These are phyloP conservation scores for Zosterops lateralis DNA, from an alignment of 2,113 vertebrate genomes.

Conservation along the genomic window DNA sequence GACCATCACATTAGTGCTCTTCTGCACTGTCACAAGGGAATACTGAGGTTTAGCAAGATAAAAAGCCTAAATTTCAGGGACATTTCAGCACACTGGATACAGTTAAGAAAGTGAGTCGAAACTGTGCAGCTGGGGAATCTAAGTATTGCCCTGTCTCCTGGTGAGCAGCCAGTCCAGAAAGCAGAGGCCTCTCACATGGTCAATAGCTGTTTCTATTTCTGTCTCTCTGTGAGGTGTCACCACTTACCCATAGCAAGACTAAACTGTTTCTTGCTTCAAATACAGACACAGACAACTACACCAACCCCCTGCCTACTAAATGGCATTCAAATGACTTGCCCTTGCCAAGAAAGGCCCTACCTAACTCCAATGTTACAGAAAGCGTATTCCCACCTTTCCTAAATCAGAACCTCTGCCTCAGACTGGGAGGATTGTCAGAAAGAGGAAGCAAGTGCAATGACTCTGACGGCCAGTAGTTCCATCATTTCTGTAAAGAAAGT, in stretches of 20 bases:
- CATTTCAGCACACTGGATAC: neutral
- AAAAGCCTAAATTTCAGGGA: neutral
- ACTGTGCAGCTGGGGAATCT: neutral
- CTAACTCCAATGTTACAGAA: neutral
- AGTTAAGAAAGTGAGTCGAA: neutral
- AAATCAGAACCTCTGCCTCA: neutral
- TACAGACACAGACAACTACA: neutral
- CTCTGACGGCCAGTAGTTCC: neutral
- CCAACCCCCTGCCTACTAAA: neutral
- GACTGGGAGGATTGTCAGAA: neutral
- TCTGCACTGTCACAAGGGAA: neutral
- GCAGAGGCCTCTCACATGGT: neutral
- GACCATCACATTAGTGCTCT: neutral
- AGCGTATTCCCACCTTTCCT: neutral
- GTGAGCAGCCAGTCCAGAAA: neutral
- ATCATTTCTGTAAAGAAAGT: neutral
- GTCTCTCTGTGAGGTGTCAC: neutral
- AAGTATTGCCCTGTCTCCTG: neutral
- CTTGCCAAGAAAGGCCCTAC: neutral
- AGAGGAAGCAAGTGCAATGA: neutral
- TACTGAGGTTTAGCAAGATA: neutral
- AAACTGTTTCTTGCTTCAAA: neutral
- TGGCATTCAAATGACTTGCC: neutral
- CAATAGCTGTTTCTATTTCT: neutral
- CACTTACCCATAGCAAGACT: neutral